A percentile compares a stretch with the other conserved stretches of the same genome.
These are phyloP conservation scores for Akabosia matsudoensis DNA, from an alignment of 1,140 invertebrate genomes.

Conservation along the genomic window DNA sequence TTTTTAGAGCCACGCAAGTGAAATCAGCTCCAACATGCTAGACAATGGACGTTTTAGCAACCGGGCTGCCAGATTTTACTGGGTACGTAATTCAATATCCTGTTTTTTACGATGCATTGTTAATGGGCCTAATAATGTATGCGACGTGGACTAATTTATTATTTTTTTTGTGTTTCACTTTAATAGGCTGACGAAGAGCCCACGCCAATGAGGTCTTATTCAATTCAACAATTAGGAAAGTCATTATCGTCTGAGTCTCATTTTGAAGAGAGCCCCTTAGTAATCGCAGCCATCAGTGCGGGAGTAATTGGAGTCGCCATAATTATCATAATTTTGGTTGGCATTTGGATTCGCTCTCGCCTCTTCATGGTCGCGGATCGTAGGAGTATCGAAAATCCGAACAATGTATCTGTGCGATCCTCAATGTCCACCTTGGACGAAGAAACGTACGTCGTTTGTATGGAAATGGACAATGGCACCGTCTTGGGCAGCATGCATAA, in stretches of 20 bases:
- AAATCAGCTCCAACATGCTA: background rate
- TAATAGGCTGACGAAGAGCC: slow-evolving; percentile 4
- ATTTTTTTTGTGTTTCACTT: background rate
- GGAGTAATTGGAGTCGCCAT: slow-evolving; percentile 34
- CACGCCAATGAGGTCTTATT: background rate
- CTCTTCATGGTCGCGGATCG: background rate
- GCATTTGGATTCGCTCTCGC: slow-evolving; percentile 34
- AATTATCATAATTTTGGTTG: slow-evolving; percentile 32
- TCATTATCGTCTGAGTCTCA: background rate
- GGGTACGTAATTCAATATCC: slow-evolving; percentile 23
- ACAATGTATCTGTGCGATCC: background rate
- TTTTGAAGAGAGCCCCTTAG: slow-evolving; percentile 29
- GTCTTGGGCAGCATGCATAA: slow-evolving; percentile 19
- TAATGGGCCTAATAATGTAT: background rate
- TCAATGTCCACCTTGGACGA: slow-evolving; percentile 19
- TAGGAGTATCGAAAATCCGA: background rate
- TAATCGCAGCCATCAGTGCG: slow-evolving; percentile 22
- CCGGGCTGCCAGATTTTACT: slow-evolving; percentile 31
- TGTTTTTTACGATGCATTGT: background rate
- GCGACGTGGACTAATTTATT: too few relatives aligned
- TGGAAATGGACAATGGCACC: slow-evolving; percentile 11
- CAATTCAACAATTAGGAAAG: background rate
- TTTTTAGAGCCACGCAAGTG: background rate
- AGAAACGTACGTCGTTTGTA: background rate
- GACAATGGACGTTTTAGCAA: slow-evolving; percentile 22